phyloP scores from a whole-genome alignment of 2,113 vertebrate species.

The Macrotus californicus region DNA sequence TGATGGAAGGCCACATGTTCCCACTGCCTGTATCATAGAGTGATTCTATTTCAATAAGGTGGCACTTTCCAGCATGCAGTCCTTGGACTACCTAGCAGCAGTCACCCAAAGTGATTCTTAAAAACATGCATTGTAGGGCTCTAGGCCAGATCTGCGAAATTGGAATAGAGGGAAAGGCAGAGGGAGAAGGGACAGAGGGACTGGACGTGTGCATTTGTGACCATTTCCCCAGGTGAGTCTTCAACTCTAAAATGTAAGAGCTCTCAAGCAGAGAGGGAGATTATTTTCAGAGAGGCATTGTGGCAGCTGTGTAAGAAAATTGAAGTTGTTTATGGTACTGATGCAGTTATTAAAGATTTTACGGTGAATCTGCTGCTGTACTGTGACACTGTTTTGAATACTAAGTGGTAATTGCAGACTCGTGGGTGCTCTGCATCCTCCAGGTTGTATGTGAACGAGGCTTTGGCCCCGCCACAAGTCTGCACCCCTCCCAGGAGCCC shows the following conservation, averaged over 20 bases:
- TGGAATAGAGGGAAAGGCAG: neutral
- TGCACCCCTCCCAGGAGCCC: constrained; percentile 27
- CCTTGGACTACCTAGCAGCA: neutral
- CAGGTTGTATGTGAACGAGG: neutral
- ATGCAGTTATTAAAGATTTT: constrained; percentile 49
- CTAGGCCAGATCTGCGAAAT: neutral
- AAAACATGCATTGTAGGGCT: neutral
- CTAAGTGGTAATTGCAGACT: neutral
- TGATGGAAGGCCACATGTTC: neutral
- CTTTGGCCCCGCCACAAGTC: neutral
- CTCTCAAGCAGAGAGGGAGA: neutral
- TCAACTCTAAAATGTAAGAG: neutral
- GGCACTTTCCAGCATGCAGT: neutral
- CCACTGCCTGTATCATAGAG: neutral
- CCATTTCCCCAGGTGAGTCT: neutral
- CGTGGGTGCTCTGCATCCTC: neutral
- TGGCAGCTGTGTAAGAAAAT: constrained; percentile 35
- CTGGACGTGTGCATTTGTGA: neutral
- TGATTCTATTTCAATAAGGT: constrained; percentile 34
- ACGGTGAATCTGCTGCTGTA: constrained; percentile 4
- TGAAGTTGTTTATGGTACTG: constrained; percentile 43
- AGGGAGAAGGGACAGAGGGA: too few species aligned
- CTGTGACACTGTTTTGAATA: neutral
- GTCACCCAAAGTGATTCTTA: neutral
- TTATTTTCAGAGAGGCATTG: constrained; percentile 48